phyloP scores from a whole-genome alignment of 2,113 vertebrate species.

The Coptodon bakossiorum region DNA sequence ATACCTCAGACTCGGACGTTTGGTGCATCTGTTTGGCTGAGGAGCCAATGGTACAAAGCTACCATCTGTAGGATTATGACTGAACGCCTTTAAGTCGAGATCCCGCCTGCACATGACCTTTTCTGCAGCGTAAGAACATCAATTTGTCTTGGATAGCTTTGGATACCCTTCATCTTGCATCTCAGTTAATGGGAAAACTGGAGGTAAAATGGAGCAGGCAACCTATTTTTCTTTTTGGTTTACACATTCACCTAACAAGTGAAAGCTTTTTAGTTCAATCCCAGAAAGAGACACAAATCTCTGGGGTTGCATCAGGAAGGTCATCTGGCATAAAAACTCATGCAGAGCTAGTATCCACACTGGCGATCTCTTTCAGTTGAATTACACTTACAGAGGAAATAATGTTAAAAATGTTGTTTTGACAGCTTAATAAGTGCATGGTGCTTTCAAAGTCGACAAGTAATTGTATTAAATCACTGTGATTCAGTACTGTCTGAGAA shows the following conservation, averaged over 20 bases:
- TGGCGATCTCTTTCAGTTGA: not conserved
- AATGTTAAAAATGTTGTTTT: not conserved
- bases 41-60: not conserved
- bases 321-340: not conserved
- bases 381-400: not conserved
- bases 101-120: not conserved
- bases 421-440: not conserved
- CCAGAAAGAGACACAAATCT: not conserved
- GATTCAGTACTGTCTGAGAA: not conserved
- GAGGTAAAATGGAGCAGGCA: not conserved
- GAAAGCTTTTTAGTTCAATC: not conserved
- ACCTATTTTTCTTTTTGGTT: not conserved
- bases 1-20: not conserved
- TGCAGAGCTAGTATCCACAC: not conserved
- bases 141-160: not conserved
- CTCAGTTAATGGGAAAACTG: not conserved
- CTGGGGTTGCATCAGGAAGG: not conserved
- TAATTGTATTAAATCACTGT: not conserved
- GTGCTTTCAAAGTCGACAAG: not conserved
- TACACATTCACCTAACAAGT: not conserved
- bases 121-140: not conserved
- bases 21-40: not conserved
- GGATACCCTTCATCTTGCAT: not conserved
- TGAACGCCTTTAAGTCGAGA: not conserved
- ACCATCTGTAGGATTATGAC: not conserved